These are phyloP conservation scores for Drosophila malerkotliana DNA, from an alignment of 1,140 invertebrate species.

Conservation along the genomic window DNA sequence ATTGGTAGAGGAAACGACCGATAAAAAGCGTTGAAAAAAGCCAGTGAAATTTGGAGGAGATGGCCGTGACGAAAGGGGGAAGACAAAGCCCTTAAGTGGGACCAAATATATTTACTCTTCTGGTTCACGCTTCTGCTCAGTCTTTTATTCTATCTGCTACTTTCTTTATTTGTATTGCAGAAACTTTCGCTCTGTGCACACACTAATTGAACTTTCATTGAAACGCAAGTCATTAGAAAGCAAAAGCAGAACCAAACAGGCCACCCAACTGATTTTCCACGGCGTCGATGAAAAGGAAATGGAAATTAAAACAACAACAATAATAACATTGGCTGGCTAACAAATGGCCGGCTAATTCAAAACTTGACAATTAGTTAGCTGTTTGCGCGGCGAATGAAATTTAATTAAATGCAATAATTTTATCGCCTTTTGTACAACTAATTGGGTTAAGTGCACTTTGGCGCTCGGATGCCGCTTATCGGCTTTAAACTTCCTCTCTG, in stretches of 20 bases:
- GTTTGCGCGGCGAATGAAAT: conserved; percentile 48
- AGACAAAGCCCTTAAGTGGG: conserved; percentile 38
- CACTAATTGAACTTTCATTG: conserved; percentile 79
- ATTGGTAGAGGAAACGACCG: conserved; percentile 28
- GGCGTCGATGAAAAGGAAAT: conserved; percentile 55
- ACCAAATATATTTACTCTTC: conserved; percentile 38
- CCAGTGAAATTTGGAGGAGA: conserved; percentile 7
- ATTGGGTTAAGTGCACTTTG: conserved; percentile 72
- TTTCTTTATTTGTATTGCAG: conserved; percentile 36
- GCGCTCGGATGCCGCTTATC: conserved; percentile 51
- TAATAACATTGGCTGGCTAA: not conserved
- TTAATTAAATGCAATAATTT: conserved; percentile 79
- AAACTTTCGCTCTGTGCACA: conserved; percentile 73
- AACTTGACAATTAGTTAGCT: conserved; percentile 61
- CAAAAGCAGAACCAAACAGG: conserved; percentile 61
- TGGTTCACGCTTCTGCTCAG: conserved; percentile 14
- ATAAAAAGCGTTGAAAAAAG: conserved; percentile 26
- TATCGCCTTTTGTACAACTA: conserved; percentile 71
- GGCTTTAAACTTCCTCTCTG: conserved; percentile 44
- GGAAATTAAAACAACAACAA: conserved; percentile 14
- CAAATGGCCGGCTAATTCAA: conserved; percentile 37
- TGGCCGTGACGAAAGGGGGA: not conserved
- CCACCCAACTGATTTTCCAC: conserved; percentile 24
- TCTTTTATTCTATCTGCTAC: conserved; percentile 22
- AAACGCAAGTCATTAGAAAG: conserved; percentile 79